Conservation (phyloP, 1,140 invertebrate genomes). For the Anadara kagoshimensis region DNA sequence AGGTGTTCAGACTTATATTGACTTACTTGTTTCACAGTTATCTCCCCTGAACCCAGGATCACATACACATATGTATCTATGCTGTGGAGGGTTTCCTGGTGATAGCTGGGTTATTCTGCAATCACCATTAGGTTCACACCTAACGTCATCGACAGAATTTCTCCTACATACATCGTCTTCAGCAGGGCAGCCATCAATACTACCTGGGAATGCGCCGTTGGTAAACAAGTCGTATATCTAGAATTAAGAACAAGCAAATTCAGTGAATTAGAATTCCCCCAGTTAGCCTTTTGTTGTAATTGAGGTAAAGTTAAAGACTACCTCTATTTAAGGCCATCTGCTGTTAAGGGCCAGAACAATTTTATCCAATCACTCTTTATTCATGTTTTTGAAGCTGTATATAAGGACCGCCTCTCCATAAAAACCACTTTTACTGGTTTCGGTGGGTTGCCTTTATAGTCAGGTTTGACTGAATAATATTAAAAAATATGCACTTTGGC, state of each 20-base stretch:
- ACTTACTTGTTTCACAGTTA: conserved; percentile 81
- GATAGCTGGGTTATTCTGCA: conserved; percentile 77
- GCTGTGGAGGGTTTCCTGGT: conserved; percentile 77
- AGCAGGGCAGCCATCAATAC: conserved; percentile 84
- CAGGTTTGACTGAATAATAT: too few relatives aligned
- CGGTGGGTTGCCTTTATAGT: too few relatives aligned
- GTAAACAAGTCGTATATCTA: conserved; percentile 86
- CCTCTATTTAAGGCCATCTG: background rate
- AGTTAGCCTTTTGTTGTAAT: too few relatives aligned
- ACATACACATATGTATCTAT: conserved; percentile 90
- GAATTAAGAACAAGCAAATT: conserved; percentile 47
- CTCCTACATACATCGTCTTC: conserved; percentile 81
- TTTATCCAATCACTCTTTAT: too few relatives aligned
- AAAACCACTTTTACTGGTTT: too few relatives aligned
- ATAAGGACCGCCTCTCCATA: too few relatives aligned
- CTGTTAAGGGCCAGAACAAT: too few relatives aligned
- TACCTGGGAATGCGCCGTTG: conserved; percentile 78
- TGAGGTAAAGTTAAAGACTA: background rate
- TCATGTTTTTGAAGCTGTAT: too few relatives aligned
- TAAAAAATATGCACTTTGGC: too few relatives aligned
- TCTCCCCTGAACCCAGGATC: conserved; percentile 84
- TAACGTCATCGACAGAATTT: conserved; percentile 15
- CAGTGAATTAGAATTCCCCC: too few relatives aligned
- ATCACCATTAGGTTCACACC: conserved; percentile 82
- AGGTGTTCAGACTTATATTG: too few relatives aligned